Evolutionary conservation across 2,797 vertebrate species (phyloP).

Genomic region (Leptoclinus maculatus): DNA sequence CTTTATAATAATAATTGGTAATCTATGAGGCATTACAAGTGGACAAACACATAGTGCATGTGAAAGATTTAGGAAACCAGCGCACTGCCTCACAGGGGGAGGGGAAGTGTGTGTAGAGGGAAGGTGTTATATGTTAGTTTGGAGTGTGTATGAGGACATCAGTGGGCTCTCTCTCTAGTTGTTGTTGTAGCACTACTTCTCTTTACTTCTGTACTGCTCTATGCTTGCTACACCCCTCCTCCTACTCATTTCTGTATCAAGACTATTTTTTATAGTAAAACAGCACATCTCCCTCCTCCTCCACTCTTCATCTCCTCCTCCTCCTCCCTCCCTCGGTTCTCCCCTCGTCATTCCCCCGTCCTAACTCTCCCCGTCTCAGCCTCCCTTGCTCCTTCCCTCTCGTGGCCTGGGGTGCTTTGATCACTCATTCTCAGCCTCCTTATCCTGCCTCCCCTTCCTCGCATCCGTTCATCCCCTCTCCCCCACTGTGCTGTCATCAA

Average conservation of each 20-base stretch:
- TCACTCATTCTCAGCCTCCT: conserved; percentile 75
- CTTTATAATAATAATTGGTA: background rate
- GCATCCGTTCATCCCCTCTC: conserved; percentile 69
- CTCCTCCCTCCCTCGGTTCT: conserved; percentile 2
- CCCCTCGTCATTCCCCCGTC: conserved; percentile 9
- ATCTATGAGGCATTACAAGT: background rate
- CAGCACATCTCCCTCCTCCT: conserved; percentile 17
- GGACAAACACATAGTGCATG: background rate
- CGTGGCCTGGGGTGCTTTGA: conserved; percentile 75
- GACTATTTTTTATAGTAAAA: conserved; percentile 48
- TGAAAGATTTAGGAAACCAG: background rate
- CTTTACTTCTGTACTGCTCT: conserved; percentile 12
- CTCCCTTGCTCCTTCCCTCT: conserved; percentile 48
- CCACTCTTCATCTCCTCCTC: background rate
- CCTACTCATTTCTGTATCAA: conserved; percentile 30
- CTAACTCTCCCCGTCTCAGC: conserved; percentile 29
- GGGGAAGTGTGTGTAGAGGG: conserved; percentile 34
- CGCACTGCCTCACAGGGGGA: conserved; percentile 50
- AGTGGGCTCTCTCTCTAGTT: conserved; percentile 34
- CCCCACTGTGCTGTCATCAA: conserved; percentile 80
- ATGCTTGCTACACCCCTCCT: conserved; percentile 1
- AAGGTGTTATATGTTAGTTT: conserved; percentile 13
- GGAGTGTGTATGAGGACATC: conserved; percentile 49
- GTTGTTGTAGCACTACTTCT: conserved; percentile 41
- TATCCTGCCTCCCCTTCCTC: conserved; percentile 62